Conservation (phyloP, 1,140 invertebrate genomes). For the Drosophila funebris region DNA sequence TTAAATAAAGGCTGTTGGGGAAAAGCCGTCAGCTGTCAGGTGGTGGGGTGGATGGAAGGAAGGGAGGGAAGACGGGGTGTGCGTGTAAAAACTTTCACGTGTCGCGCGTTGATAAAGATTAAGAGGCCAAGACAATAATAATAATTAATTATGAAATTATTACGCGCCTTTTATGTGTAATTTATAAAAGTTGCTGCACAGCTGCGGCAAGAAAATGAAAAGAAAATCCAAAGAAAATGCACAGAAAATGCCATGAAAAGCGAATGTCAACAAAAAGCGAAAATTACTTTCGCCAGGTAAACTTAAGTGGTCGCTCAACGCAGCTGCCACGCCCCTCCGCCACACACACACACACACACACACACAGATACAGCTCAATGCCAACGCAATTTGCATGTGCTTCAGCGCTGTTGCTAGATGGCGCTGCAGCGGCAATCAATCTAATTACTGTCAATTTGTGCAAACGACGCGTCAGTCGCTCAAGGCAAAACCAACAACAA, state of each 20-base stretch:
- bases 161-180: constrained; percentile 15
- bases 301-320: constrained; percentile 54
- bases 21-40: constrained; percentile 31
- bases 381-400: constrained; percentile 54
- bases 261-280: constrained; percentile 42
- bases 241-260: constrained; percentile 32
- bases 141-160: constrained; percentile 47
- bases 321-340: not conserved
- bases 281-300: constrained; percentile 72
- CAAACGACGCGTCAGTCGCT: constrained; percentile 8
- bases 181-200: constrained; percentile 7
- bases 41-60: not conserved
- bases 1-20: constrained; percentile 19
- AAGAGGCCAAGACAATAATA: constrained; percentile 27
- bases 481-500: not conserved
- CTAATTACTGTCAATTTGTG: constrained; percentile 77
- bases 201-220: constrained; percentile 1
- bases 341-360: not conserved
- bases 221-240: constrained; percentile 20
- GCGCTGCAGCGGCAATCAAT: constrained; percentile 61
- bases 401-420: constrained; percentile 34
- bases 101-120: constrained; percentile 1
- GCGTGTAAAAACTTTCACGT: constrained; percentile 50
- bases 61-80: not conserved
- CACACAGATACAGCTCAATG: not conserved